phyloP scores from a whole-genome alignment of 1,140 invertebrate species.

The Bombus ignitus region DNA sequence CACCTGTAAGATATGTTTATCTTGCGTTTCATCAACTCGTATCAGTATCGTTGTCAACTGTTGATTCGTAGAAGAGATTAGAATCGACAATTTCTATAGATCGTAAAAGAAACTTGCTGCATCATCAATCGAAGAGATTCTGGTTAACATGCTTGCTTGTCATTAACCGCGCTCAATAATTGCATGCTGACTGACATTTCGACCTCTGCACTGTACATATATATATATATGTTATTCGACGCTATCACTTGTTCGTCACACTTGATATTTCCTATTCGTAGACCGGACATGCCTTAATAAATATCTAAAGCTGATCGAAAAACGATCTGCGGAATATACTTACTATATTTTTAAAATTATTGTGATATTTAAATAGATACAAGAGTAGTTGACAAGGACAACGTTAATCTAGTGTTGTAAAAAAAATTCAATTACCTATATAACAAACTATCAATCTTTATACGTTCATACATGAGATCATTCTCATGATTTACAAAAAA shows the following conservation, averaged over 20 bases:
- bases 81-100: neutral
- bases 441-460: neutral
- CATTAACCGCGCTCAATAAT: conserved; percentile 74
- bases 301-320: neutral
- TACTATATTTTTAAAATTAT: too few species aligned
- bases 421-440: neutral
- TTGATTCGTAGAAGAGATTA: conserved; percentile 16
- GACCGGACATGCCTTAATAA: too few species aligned
- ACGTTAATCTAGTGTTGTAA: neutral
- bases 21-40: conserved; percentile 10
- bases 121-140: conserved; percentile 48
- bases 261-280: conserved; percentile 59
- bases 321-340: too few species aligned
- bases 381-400: neutral
- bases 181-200: conserved; percentile 45
- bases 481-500: neutral
- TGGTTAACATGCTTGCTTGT: conserved; percentile 58
- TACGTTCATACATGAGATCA: neutral
- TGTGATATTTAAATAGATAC: neutral
- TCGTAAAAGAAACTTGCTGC: conserved; percentile 24
- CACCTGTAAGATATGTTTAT: neutral
- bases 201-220: neutral
- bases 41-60: conserved; percentile 22
- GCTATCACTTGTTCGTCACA: conserved; percentile 58
- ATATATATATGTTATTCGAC: conserved; percentile 13